Evolutionary conservation across 2,113 vertebrate genomes (phyloP), one percentile per base, ranked within the genome.

Genomic region (Struthidea cinerea): DNA sequence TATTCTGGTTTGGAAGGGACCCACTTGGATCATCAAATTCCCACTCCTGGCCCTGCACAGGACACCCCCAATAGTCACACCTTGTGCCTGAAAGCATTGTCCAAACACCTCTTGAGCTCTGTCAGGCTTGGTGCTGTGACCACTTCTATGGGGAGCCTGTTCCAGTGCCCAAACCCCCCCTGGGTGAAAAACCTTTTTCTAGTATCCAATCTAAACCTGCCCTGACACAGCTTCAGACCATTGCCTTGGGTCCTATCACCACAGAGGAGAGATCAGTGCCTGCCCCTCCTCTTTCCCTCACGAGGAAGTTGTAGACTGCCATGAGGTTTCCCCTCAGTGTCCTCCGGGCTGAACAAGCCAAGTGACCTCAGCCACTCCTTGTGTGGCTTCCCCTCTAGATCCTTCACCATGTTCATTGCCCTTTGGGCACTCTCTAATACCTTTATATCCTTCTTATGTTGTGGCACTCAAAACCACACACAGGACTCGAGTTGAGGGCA

Each of bases 141-240:
- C 37, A 73, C 5, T 64, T 1, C 16, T 26, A 10, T 57, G 37
- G 37, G 33, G 10, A 59, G 10, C 28, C 17, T 65, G 27, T 20
- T 0, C 8, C 33, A n/a, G 37, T 14, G 27, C 10, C 22, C 18
- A 50, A 1, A 0, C 22, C 80, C 10, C 5, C 22, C 57, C 26
- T 44, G 42, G 23, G 12, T 18, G 50, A 73, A 20, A 18, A 57
- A 4, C 2, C 5, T 37, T 27, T 18, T 23, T 1, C 18, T 65
- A 1, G 37, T 27, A 44, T 9, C 27, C 50, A 42, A 0, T 10
- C 10, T 50, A 37, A 65, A 23, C 18, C 32, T 57, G 0, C 1
- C 20, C 59, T 42, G 50, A 16, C 42, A 22, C 57, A 81, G 1
- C 32, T 28, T 27, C 42, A 57, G 76, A 27, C 3, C 21, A 13